Evolutionary conservation across 1,140 invertebrate genomes (phyloP).

Genomic region (Cydia pomonella): DNA sequence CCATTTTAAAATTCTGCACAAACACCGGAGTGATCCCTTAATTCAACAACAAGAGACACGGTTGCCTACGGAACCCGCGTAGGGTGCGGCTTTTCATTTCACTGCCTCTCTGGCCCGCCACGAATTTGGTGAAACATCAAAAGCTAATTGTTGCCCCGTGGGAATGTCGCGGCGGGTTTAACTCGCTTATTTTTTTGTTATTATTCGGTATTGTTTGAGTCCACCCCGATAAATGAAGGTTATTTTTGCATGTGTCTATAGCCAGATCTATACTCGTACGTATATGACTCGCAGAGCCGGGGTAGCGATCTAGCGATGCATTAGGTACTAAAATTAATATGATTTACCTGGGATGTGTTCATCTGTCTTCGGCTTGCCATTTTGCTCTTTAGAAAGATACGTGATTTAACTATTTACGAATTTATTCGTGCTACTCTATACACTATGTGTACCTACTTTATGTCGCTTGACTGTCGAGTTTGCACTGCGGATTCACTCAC

Average conservation of each 20-base stretch:
- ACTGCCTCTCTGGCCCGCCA: constrained; percentile 28
- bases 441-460: too few relatives aligned
- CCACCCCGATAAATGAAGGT: constrained; percentile 23
- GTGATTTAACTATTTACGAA: too few relatives aligned
- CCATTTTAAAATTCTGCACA: constrained; percentile 29
- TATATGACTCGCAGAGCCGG: too few relatives aligned
- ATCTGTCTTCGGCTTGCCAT: too few relatives aligned
- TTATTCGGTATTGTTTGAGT: constrained; percentile 35
- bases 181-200: constrained; percentile 59
- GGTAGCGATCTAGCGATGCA: too few relatives aligned
- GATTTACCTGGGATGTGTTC: too few relatives aligned
- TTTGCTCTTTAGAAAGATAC: too few relatives aligned
- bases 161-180: constrained; percentile 61
- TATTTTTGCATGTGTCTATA: constrained; percentile 18
- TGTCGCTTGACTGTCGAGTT: neutral
- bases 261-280: neutral
- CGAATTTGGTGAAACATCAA: constrained; percentile 59
- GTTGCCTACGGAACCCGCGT: constrained; percentile 20
- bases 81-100: constrained; percentile 29
- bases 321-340: too few relatives aligned
- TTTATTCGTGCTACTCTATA: too few relatives aligned
- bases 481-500: neutral
- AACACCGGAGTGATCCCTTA: constrained; percentile 30
- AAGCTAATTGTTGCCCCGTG: constrained; percentile 64
- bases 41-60: constrained; percentile 15